A percentile compares a stretch with the other conserved stretches of the same genome.
Evolutionary conservation across 2,113 vertebrate genomes (phyloP).

Genomic region (Sander vitreus): DNA sequence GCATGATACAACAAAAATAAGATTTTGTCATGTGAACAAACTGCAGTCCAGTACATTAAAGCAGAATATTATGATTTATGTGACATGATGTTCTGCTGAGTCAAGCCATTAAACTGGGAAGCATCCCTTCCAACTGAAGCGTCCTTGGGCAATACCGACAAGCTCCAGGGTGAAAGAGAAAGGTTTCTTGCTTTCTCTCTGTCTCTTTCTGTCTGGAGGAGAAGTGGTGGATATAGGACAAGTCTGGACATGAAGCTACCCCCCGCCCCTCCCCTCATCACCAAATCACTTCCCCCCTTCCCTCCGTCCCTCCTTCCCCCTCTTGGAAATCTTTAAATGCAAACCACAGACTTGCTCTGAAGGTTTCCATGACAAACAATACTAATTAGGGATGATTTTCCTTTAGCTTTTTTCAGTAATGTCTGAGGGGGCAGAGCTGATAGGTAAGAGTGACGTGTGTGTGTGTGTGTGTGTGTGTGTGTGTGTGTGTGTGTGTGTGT

Average conservation of each 20-base stretch:
- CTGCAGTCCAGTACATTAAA: not conserved
- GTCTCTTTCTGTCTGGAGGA: constrained; percentile 15
- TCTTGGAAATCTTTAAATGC: constrained; percentile 14
- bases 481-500: not conserved
- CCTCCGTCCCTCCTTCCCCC: constrained; percentile 28
- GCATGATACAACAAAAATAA: no score
- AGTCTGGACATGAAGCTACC: constrained; percentile 53
- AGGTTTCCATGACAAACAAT: constrained; percentile 71
- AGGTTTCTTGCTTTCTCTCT: constrained; percentile 10
- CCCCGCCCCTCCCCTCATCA: constrained; percentile 4
- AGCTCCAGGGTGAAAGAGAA: not conserved
- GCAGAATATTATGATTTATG: not conserved
- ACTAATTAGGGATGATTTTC: constrained; percentile 77
- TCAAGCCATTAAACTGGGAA: not conserved
- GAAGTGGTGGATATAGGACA: constrained; percentile 27
- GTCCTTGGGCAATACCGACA: not conserved
- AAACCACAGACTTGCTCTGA: constrained; percentile 61
- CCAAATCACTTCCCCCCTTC: constrained; percentile 18
- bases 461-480: not conserved
- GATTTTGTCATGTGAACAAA: not conserved
- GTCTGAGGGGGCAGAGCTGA: constrained; percentile 3
- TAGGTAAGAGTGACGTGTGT: not conserved
- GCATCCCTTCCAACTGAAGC: not conserved
- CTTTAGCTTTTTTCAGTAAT: constrained; percentile 39
- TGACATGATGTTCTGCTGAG: not conserved